These are phyloP conservation scores for Leucoraja erinaceus DNA, from an alignment of 2,113 vertebrate genomes.

Conservation along the genomic window DNA sequence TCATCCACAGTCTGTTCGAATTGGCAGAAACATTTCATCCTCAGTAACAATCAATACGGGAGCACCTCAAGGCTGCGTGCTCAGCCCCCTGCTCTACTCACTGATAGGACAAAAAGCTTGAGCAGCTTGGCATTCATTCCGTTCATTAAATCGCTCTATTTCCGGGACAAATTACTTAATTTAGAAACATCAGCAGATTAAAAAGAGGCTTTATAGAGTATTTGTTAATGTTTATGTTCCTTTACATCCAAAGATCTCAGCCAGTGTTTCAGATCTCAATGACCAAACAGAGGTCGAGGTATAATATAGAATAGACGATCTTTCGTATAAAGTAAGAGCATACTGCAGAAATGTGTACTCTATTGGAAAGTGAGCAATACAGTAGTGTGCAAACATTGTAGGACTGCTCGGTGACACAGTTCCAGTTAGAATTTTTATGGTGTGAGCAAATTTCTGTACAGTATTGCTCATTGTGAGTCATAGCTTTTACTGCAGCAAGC, in stretches of 20 bases:
- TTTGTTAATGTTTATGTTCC: background rate
- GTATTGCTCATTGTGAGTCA: background rate
- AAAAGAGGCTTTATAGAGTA: background rate
- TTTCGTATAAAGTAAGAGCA: background rate
- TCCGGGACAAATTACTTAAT: background rate
- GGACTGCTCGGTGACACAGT: background rate
- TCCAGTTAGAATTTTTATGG: background rate
- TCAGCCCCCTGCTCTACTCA: too few relatives aligned
- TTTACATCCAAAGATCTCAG: background rate
- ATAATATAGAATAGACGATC: background rate
- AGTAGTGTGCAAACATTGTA: too few relatives aligned
- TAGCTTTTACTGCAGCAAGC: background rate
- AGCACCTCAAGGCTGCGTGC: too few relatives aligned
- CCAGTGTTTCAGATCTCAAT: background rate
- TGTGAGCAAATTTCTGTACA: background rate
- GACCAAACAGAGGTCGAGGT: background rate
- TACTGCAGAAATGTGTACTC: too few relatives aligned
- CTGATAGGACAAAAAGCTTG: background rate
- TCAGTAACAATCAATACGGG: too few relatives aligned
- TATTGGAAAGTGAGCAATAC: too few relatives aligned
- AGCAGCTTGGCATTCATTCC: conserved; percentile 20
- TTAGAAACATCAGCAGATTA: conserved; percentile 10
- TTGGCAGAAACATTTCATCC: too few relatives aligned
- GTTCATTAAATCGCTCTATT: conserved; percentile 25
- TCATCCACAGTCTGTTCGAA: too few relatives aligned